phyloP scores from a whole-genome alignment of 2,888 invertebrate species.

The Lasioglossum pauxillum region DNA sequence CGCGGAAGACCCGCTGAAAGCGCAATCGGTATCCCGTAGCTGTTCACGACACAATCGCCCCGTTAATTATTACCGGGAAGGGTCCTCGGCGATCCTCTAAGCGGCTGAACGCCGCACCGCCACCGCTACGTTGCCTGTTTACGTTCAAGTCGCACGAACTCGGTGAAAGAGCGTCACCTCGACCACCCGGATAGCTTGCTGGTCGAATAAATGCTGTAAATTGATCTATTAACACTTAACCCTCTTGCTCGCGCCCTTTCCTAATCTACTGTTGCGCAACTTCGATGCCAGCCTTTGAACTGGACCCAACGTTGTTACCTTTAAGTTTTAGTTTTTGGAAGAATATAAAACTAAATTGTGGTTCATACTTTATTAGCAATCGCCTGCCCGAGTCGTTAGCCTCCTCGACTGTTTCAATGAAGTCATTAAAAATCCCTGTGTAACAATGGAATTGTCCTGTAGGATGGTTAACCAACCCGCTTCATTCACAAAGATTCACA shows the following conservation, averaged over 20 bases:
- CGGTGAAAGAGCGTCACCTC: neutral
- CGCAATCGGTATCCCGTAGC: neutral
- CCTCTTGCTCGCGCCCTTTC: neutral
- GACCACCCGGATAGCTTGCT: neutral
- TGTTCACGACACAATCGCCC: conserved; percentile 19
- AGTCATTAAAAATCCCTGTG: neutral
- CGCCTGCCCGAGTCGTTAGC: neutral
- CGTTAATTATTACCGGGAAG: conserved; percentile 25
- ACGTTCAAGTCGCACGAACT: neutral
- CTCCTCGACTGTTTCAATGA: neutral
- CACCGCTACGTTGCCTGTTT: neutral
- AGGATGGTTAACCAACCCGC: too few species aligned
- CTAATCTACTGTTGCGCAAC: neutral
- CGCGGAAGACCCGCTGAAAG: neutral
- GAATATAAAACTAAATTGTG: neutral
- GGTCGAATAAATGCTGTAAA: neutral
- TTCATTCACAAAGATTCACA: too few species aligned
- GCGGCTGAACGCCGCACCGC: neutral
- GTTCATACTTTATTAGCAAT: neutral
- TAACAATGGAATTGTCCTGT: neutral
- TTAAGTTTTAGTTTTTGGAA: neutral
- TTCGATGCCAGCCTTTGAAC: neutral
- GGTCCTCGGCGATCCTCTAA: neutral
- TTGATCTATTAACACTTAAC: conserved; percentile 2
- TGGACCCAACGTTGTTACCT: neutral